Evolutionary conservation across 2,113 vertebrate genomes (phyloP), one percentile per base, ranked within the genome.

Genomic region (Pogona vitticeps): DNA sequence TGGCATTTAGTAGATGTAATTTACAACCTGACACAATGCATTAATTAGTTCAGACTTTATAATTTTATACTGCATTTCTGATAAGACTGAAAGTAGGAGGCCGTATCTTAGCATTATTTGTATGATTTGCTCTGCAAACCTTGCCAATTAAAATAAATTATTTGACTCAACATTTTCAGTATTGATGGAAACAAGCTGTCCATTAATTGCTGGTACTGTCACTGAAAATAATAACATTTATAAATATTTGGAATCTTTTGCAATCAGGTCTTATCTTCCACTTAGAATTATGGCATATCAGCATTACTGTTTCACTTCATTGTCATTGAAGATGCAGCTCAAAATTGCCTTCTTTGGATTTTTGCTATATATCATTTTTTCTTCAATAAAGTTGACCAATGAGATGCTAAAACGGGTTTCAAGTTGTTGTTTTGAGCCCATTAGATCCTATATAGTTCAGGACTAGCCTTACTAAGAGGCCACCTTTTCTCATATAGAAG

Each of bases 41-140:
- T 67, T 81, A 68, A 81, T 81, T 81, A 68, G 63, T 67, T 46
- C 80, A 81, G 65, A 81, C 80, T 20, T 46, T 28, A 67, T 81
- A 81, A 81, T 81, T 81, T 81, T 68, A 68, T 68, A 40, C 68
- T 46, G 80, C 80, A 81, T 46, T 81, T 12, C 80, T 46, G 38
- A 81, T 81, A 81, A 81, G 61, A 46, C 80, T 20, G 40, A 81
- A 42, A 79, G 58, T 36, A 81, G 67, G 63, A 81, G 61, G 40
- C 80, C 68, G 67, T 81, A n/a, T 81, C 67, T 67, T 81, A n/a
- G 68, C 67, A 81, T 81, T 81, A 68, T 42, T 26, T 81, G 52
- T 81, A 61, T 68, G 80, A 68, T 67, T 81, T 81, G 80, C 63
- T 81, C 28, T 68, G 40, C 63, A 68, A 42, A 28, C 63, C 46